Base-by-base conservation (phyloP, 2,113 vertebrate species). In the Chamaea fasciata region DNA sequence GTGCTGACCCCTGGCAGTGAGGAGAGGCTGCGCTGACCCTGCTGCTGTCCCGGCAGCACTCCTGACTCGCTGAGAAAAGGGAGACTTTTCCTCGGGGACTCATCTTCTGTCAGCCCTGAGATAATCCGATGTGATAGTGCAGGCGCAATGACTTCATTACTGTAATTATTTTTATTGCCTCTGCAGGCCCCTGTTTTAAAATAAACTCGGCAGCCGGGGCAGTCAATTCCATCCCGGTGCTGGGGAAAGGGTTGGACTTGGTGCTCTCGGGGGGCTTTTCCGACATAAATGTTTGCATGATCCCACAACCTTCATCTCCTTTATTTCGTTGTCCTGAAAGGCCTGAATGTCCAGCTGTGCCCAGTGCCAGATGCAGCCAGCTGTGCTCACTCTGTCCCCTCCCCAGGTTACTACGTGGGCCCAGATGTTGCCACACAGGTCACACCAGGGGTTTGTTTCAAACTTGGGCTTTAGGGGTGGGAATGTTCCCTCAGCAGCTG, bases 141-240 rank as follows among this genome's bases (percentile, higher is more conserved):
- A 81, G 87, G 59, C 59, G 6, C 69, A 21, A 22, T 33, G 56
- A 42, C 82, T 92, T 88, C 33, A 35, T 80, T 77, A 56, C 79
- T 64, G 64, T 73, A 26, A 94, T 85, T 77, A 47, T 78, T 81
- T 83, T 52, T 80, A n/a, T 95, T 91, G 77, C 55, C 62, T 60
- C 89, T 46, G 42, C 56, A 62, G 59, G 52, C n/a, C 74, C 79
- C 79, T 88, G 63, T 10, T 89, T 81, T 47, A 57, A 89, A 92
- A 63, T 56, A 69, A 93, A 73, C 89, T 85, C 24, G 0, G 57
- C 41, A 76, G 65, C 59, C 37, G 12, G 10, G 20, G 62, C 35
- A 2, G 2, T 8, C 60, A 27, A 5, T 28, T 41, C 23, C 44
- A 19, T 10, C 41, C 21, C 71, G 20, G 31, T 1, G 1, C 47